Conservation (phyloP, 2,113 vertebrate genomes). For the Amphiprion ocellaris region DNA sequence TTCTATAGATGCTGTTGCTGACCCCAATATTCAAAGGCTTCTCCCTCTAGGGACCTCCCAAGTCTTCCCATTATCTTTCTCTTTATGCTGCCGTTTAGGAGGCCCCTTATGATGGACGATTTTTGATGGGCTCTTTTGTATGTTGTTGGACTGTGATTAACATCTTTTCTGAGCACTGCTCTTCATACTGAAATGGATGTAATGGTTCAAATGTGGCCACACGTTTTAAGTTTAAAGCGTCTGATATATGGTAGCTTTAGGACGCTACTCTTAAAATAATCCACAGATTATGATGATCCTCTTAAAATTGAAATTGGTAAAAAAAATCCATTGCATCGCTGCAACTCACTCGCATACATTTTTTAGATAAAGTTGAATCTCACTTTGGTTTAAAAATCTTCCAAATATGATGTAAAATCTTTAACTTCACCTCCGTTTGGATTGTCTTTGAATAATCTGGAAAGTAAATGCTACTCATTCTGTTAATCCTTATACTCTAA, state of each 20-base stretch:
- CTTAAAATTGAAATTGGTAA: slow-evolving; percentile 12
- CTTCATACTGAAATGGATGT: slow-evolving; percentile 38
- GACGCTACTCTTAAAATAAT: slow-evolving; percentile 5
- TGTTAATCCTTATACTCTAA: neutral
- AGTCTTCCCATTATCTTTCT: slow-evolving; percentile 71
- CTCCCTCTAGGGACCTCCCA: slow-evolving; percentile 75
- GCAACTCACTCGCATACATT: neutral
- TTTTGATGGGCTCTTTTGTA: slow-evolving; percentile 74
- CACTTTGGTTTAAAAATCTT: too few relatives aligned
- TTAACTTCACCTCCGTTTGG: neutral
- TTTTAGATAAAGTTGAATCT: neutral
- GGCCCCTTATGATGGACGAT: slow-evolving; percentile 73
- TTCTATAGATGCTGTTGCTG: slow-evolving; percentile 70
- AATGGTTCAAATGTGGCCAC: slow-evolving; percentile 39
- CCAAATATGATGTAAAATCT: too few relatives aligned
- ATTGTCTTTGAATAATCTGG: neutral
- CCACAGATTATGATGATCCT: slow-evolving; percentile 14
- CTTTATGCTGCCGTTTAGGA: slow-evolving; percentile 66
- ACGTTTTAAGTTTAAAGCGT: slow-evolving; percentile 26
- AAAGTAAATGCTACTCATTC: neutral
- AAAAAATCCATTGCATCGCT: neutral
- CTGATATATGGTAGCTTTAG: neutral
- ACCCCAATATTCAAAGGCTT: slow-evolving; percentile 78
- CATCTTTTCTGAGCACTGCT: slow-evolving; percentile 40
- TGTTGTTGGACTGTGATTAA: slow-evolving; percentile 66